Evolutionary conservation across 2,113 vertebrate genomes (phyloP), one percentile per base, ranked within the genome.

Genomic region (Anguilla rostrata): DNA sequence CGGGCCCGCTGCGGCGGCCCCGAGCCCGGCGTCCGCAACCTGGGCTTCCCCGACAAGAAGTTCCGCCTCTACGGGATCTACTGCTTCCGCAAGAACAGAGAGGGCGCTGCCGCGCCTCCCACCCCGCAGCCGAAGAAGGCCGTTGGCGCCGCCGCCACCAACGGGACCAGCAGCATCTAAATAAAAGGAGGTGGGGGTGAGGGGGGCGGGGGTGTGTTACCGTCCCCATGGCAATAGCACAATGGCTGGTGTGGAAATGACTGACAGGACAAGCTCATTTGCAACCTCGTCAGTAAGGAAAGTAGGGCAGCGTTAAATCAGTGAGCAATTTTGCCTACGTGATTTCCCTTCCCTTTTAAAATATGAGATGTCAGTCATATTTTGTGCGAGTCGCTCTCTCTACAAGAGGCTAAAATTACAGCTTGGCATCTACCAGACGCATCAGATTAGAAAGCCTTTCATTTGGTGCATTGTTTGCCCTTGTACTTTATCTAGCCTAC

Each of bases 31-130:
- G 97, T 99, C 22, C 95, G 98, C 83, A 97, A 95, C 94, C 93
- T 99, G 1, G 98, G 98, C 86, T 99, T 98, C 89, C 97, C 98
- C 0, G 97, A 98, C 83, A 96, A 97, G 88, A 96, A 98, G 71
- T 97, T 97, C 79, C 96, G 96, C 3, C 96, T 98, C 0, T 99
- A 98, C 0, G 98, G 98, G 0, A 97, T 97, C 9, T 99, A 98
- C 91, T 99, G 98, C 90, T 99, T 94, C 88, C 91, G 90, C 78
- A 82, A 86, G 85, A 93, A 95, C 89, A 92, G 94, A 0, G 92
- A 93, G 0, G 92, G 92, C 0, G 89, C 83, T 0, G 88, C 79
- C 7, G 83, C 18, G 8, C 39, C 0, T 63, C 22, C 22, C 49
- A 16, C 18, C 87, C 85, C 85, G 83, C 78, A 8, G 41, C 81